These are phyloP conservation scores for Callyntrura guangdongensis DNA, from an alignment of 2,888 invertebrate species.

Conservation along the genomic window DNA sequence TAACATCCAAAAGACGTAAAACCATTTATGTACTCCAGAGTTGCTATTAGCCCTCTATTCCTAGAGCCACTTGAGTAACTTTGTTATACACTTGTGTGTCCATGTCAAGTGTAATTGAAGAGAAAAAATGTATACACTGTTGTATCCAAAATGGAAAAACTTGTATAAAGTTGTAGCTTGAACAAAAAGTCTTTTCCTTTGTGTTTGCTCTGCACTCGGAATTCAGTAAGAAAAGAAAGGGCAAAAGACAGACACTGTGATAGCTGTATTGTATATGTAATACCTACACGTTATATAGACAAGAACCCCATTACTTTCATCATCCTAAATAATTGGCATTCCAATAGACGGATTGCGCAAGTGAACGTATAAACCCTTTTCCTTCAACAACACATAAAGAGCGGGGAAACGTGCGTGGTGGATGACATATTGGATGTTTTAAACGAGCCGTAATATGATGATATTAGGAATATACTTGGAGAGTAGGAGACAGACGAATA, in stretches of 20 bases:
- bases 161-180: no score
- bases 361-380: background rate
- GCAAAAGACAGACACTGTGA: constrained; percentile 53
- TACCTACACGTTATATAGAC: no score
- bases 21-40: constrained; percentile 41
- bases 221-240: constrained; percentile 5
- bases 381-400: constrained; percentile 4
- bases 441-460: background rate
- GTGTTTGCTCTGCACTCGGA: background rate
- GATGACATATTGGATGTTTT: constrained; percentile 25
- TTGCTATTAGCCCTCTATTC: constrained; percentile 51
- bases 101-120: constrained; percentile 61
- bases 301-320: constrained; percentile 56
- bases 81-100: constrained; percentile 67
- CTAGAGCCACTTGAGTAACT: constrained; percentile 68
- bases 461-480: background rate
- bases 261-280: no score
- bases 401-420: background rate
- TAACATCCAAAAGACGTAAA: constrained; percentile 46
- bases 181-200: background rate
- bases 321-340: constrained; percentile 66
- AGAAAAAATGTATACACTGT: no score
- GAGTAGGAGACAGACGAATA: background rate
- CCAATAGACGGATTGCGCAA: constrained; percentile 46
- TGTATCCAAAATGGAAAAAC: no score